phyloP scores from a whole-genome alignment of 2,888 invertebrate genomes.

The Pristionchus mayeri region DNA sequence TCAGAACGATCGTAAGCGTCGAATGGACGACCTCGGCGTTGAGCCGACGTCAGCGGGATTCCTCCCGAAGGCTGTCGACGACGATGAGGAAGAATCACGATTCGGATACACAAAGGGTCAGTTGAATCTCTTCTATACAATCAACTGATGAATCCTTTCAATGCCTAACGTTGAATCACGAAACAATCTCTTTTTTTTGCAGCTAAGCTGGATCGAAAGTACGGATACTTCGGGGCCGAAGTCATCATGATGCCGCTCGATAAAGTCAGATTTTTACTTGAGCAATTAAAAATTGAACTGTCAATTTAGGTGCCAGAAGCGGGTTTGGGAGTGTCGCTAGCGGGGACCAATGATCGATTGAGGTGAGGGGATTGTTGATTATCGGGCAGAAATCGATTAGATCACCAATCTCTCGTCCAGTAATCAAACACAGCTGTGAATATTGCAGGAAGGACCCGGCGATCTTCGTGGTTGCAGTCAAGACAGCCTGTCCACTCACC shows the following conservation, averaged over 20 bases:
- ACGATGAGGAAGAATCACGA: conserved; percentile 82
- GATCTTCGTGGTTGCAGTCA: conserved; percentile 94
- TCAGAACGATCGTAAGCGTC: neutral
- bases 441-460: conserved; percentile 79
- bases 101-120: conserved; percentile 56
- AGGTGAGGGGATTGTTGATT: conserved; percentile 77
- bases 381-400: neutral
- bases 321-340: conserved; percentile 91
- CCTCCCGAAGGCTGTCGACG: conserved; percentile 79
- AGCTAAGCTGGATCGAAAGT: conserved; percentile 95
- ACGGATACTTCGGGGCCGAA: conserved; percentile 84
- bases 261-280: neutral
- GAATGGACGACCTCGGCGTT: conserved; percentile 50
- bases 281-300: conserved; percentile 76
- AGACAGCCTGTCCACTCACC: conserved; percentile 86
- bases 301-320: conserved; percentile 81
- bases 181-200: no score
- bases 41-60: conserved; percentile 63
- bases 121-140: no score
- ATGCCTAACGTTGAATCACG: no score
- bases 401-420: neutral
- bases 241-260: conserved; percentile 84
- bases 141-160: no score
- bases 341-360: conserved; percentile 90
- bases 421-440: neutral